Evolutionary conservation across 2,888 invertebrate genomes (phyloP), one percentile per base, ranked within the genome.

Genomic region (Sipha maydis): DNA sequence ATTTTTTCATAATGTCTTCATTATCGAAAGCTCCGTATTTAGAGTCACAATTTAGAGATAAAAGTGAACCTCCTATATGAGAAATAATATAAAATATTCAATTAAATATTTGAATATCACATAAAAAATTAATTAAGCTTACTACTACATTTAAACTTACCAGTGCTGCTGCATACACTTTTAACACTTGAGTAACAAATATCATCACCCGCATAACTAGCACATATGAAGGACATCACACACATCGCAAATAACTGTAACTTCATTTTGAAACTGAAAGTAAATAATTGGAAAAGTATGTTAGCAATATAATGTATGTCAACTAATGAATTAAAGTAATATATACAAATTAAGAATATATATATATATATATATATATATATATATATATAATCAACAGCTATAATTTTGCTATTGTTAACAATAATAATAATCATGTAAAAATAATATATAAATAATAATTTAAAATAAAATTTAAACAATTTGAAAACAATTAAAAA

Each of bases 121-220:
- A 34, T 61, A 14, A 31, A 41, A 75, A 38, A 73, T 34, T 34
- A 34, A 34, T 34, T 34, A 3, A 34, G 31, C 3, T 79, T n/a
- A 48, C 85, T 48, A 28, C 9, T 71, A n/a, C n/a, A 25, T n/a
- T 34, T 11, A 0, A 17, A 25, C 61, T 21, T 25, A 21, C 21
- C 90, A 21, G 77, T 86, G 82, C 93, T 93, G 11, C 93, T 93
- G 90, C 94, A 94, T 90, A 94, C 93, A 82, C 92, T 92, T 48
- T 94, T 92, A 0, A 94, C 93, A 90, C 94, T 93, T 56, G 93
- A 93, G 91, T 94, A 95, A 92, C 96, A 96, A 34, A 86, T 92
- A 93, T 89, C 93, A n/a, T n/a, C n/a, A 14, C 92, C 92, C 25
- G 79, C 89, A 25, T 75, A 88, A 25, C 31, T 28, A 3, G 73